Conservation (phyloP, 2,113 vertebrate species). For the Gasterosteus nipponicus region DNA sequence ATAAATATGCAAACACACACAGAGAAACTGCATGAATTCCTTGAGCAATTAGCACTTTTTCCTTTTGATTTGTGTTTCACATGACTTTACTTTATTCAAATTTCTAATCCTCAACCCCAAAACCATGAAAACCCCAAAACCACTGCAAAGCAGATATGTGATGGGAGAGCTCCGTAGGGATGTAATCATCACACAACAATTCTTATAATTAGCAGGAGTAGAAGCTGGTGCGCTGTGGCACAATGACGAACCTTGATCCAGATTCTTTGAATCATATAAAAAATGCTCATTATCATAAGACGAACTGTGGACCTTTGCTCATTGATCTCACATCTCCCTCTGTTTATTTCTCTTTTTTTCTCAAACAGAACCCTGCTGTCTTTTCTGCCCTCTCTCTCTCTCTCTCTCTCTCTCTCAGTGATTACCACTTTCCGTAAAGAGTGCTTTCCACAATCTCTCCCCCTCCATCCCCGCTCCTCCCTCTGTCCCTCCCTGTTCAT, state of each 20-base stretch:
- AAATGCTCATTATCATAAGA: conserved; percentile 40
- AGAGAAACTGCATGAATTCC: background rate
- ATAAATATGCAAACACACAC: conserved; percentile 6
- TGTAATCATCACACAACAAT: conserved; percentile 60
- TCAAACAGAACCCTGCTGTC: conserved; percentile 23
- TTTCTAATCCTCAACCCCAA: conserved; percentile 9
- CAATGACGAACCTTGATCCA: conserved; percentile 35
- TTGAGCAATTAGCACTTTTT: conserved; percentile 1
- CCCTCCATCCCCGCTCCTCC: conserved; percentile 4
- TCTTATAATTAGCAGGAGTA: conserved; percentile 56
- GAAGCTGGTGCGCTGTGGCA: conserved; percentile 41
- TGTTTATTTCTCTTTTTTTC: conserved; percentile 27
- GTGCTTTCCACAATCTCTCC: conserved; percentile 24
- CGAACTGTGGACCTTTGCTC: conserved; percentile 29
- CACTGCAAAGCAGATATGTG: conserved; percentile 24
- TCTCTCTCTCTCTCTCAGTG: background rate
- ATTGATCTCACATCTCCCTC: conserved; percentile 17
- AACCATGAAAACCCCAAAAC: conserved; percentile 11
- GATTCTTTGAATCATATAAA: conserved; percentile 45
- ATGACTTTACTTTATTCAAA: background rate
- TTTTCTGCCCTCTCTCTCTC: background rate
- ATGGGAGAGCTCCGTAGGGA: conserved; percentile 48
- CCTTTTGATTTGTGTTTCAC: conserved; percentile 17
- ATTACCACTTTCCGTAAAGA: conserved; percentile 39
- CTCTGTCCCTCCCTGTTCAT: conserved; percentile 41